These are phyloP conservation scores for Coleophora flavipennella DNA, from an alignment of 2,888 invertebrate genomes.

Conservation along the genomic window DNA sequence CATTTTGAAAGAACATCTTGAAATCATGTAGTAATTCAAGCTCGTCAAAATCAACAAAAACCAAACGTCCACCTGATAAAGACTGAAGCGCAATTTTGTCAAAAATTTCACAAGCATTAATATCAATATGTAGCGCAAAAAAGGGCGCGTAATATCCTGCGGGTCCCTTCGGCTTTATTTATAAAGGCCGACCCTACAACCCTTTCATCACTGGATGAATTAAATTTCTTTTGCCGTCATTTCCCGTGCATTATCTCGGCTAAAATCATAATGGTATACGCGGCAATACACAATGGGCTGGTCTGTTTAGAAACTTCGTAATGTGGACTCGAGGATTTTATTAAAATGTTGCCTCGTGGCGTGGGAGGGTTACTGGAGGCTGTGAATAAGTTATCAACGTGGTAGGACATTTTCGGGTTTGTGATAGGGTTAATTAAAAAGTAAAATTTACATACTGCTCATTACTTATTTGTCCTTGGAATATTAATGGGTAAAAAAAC, in stretches of 20 bases:
- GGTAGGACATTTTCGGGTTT: no score
- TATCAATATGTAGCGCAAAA: conserved; percentile 69
- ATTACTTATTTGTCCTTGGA: no score
- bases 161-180: conserved; percentile 60
- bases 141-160: conserved; percentile 60
- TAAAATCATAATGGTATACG: conserved; percentile 66
- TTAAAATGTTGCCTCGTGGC: conserved; percentile 58
- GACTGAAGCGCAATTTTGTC: conserved; percentile 53
- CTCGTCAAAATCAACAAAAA: not conserved
- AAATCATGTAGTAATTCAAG: no score
- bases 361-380: no score
- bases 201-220: conserved; percentile 71
- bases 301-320: conserved; percentile 60
- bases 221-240: conserved; percentile 73
- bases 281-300: conserved; percentile 48
- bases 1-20: no score
- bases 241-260: conserved; percentile 72
- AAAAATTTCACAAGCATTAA: conserved; percentile 67
- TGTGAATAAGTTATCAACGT: no score
- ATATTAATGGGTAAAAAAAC: no score
- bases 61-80: not conserved
- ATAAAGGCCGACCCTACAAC: conserved; percentile 67
- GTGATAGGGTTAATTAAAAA: no score
- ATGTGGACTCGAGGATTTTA: conserved; percentile 68
- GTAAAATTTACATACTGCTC: no score